phyloP scores from a whole-genome alignment of 2,797 vertebrate genomes.

The Danio aesculapii region DNA sequence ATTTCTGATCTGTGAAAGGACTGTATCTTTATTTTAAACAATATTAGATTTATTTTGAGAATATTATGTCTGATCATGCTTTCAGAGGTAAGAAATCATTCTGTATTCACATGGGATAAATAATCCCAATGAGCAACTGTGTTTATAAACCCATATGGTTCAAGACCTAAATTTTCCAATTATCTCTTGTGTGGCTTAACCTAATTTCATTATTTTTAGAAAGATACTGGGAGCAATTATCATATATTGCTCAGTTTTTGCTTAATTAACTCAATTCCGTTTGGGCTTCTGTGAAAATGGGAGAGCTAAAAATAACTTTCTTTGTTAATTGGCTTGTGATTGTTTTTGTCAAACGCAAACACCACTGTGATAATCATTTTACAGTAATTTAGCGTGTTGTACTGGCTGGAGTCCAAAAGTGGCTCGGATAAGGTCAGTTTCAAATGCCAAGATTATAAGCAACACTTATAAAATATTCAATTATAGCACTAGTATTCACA shows the following conservation, averaged over 20 bases:
- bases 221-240: constrained; percentile 29
- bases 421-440: constrained; percentile 38
- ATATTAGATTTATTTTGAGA: too few relatives aligned
- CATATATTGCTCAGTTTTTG: constrained; percentile 32
- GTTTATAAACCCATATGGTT: constrained; percentile 10
- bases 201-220: constrained; percentile 38
- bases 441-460: constrained; percentile 44
- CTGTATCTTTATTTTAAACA: too few relatives aligned
- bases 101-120: neutral
- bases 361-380: constrained; percentile 16
- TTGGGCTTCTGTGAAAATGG: constrained; percentile 40
- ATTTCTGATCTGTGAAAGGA: too few relatives aligned
- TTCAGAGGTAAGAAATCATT: neutral
- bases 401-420: neutral
- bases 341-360: constrained; percentile 28
- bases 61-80: neutral
- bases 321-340: constrained; percentile 13
- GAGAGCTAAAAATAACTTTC: constrained; percentile 19
- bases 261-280: constrained; percentile 39
- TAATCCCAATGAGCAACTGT: neutral
- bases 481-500: neutral
- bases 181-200: constrained; percentile 19
- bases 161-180: constrained; percentile 28
- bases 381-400: constrained; percentile 1
- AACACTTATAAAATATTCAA: constrained; percentile 31